Base-by-base conservation (phyloP, 2,888 invertebrate species). In the Drosophila sordidula region DNA sequence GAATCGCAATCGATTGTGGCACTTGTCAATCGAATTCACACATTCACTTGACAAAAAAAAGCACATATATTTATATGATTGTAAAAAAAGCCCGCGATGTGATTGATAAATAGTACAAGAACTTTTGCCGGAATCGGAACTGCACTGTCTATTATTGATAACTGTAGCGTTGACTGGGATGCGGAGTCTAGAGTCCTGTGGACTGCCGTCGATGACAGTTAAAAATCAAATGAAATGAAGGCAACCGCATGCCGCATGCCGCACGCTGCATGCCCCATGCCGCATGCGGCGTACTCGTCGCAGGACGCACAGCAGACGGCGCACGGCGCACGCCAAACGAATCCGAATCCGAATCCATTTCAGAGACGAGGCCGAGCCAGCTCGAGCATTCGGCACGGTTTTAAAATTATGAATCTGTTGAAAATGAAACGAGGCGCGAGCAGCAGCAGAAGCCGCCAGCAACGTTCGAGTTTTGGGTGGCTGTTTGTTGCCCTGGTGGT, bases 181-280 rank as follows among this genome's bases (percentile, higher is more conserved):
- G 66, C 16, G 42, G 34, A 36, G 25, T 34, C 4, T 47, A 29
- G 52, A 25, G 41, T 36, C 34, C 22, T 47, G 51, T 36, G 39
- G 29, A 26, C 68, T 67, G 88, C 80, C 87, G 84, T 75, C 87
- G 87, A 82, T 92, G 91, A 91, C 91, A 92, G 92, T 91, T 92
- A 86, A 90, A 89, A 92, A 91, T 92, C 91, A 92, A 92, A 92
- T 92, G 92, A 92, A 90, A 89, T 89, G 81, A 83, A 82, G 41
- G 44, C 64, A 57, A 39, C 55, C 69, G 26, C 55, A 44, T 57
- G 57, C 69, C 71, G 36, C 61, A 51, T 63, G 56, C 68, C 62
- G 14, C 57, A 50, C 26, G 38, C 57, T 49, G 32, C 45, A 49
- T 58, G 70, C 29, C 58, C 64, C 73, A 70, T 41, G 70, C 55